Conservation (phyloP, 2,113 vertebrate species). For the Limnothrissa miodon region DNA sequence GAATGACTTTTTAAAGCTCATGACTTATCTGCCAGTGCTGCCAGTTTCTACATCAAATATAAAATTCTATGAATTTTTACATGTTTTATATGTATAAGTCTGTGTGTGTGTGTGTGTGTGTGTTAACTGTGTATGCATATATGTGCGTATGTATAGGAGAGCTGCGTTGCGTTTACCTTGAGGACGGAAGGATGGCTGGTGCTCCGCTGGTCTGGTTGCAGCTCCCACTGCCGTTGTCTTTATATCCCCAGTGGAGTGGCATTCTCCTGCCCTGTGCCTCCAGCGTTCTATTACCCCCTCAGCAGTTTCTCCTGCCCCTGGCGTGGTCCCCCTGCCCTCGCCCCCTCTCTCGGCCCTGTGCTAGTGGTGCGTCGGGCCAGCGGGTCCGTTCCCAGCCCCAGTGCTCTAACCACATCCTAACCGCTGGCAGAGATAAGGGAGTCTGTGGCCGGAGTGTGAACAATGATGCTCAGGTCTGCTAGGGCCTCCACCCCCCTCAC, state of each 20-base stretch:
- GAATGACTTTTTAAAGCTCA: too few relatives aligned
- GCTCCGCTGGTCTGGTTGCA: not conserved
- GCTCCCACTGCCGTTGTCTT: not conserved
- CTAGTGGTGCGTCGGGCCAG: not conserved
- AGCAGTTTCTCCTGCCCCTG: not conserved
- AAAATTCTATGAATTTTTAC: too few relatives aligned
- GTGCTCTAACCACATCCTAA: slow-evolving; percentile 76
- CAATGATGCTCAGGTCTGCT: not conserved
- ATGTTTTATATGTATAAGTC: too few relatives aligned
- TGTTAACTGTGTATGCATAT: too few relatives aligned
- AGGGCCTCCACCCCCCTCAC: not conserved
- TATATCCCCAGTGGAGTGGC: not conserved
- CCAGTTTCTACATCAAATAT: too few relatives aligned
- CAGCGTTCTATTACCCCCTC: not conserved
- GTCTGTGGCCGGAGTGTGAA: slow-evolving; percentile 37
- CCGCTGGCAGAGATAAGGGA: slow-evolving; percentile 69
- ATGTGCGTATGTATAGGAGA: not conserved
- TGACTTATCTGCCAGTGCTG: too few relatives aligned
- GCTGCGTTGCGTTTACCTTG: not conserved
- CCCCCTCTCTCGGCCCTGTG: not conserved
- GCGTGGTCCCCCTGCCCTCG: not conserved
- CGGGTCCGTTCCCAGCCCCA: slow-evolving; percentile 44
- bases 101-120: not conserved
- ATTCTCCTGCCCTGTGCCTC: not conserved
- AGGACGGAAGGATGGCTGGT: not conserved